phyloP scores from a whole-genome alignment of 2,113 vertebrate species.

The Ammodytes marinus region DNA sequence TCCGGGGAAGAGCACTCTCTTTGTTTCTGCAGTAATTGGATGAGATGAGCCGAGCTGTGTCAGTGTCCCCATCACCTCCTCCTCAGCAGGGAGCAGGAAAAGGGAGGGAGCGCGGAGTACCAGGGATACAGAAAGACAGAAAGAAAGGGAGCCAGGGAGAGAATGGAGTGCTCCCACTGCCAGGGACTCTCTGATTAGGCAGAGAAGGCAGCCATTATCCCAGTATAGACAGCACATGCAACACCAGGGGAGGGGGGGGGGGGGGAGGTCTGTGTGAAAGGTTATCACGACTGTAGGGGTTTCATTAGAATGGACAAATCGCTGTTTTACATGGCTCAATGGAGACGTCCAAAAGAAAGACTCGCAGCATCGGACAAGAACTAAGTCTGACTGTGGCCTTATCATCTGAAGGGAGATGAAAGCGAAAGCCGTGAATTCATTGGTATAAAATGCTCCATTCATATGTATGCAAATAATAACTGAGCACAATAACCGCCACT shows the following conservation, averaged over 20 bases:
- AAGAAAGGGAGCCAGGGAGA: conserved; percentile 47
- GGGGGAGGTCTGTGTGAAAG: conserved; percentile 72
- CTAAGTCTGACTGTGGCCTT: conserved; percentile 63
- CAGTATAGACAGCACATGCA: conserved; percentile 66
- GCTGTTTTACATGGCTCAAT: conserved; percentile 76
- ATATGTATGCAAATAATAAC: conserved; percentile 72
- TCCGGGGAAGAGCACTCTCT: conserved; percentile 69
- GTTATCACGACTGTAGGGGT: conserved; percentile 79
- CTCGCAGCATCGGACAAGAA: conserved; percentile 48
- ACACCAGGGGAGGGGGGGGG: conserved; percentile 61
- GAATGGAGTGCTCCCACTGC: conserved; percentile 62
- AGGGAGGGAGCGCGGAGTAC: conserved; percentile 38
- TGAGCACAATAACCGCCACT: conserved; percentile 51
- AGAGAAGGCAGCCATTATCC: conserved; percentile 75
- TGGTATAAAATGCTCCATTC: conserved; percentile 65
- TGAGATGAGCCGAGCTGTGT: conserved; percentile 77
- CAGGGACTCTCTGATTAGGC: conserved; percentile 72
- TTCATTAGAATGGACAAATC: conserved; percentile 81
- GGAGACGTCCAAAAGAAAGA: conserved; percentile 72
- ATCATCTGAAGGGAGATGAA: conserved; percentile 68
- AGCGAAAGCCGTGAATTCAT: conserved; percentile 58
- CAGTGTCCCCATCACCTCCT: conserved; percentile 79
- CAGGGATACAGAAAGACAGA: conserved; percentile 23
- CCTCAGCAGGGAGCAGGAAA: conserved; percentile 69
- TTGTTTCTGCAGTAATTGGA: conserved; percentile 82